A percentile compares a stretch with the other conserved stretches of the same genome.
phyloP scores from a whole-genome alignment of 2,113 vertebrate species.

The Brachypodius melanocephalos region DNA sequence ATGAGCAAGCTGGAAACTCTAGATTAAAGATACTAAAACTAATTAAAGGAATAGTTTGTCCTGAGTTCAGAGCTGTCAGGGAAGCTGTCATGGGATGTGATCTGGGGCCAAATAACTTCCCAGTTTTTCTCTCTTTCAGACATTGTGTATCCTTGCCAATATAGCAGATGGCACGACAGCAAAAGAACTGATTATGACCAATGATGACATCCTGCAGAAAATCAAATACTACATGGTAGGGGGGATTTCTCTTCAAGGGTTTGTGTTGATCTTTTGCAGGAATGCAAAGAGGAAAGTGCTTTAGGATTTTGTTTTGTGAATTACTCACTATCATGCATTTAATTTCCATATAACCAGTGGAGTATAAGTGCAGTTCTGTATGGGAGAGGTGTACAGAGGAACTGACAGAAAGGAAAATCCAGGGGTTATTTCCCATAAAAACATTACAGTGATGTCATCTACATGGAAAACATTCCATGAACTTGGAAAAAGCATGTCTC shows the following conservation, averaged over 20 bases:
- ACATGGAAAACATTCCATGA: background rate
- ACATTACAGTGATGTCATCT: background rate
- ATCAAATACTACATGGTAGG: conserved; percentile 98
- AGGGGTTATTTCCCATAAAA: background rate
- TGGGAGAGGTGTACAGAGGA: background rate
- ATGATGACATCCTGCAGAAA: conserved; percentile 97
- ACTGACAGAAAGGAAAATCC: background rate
- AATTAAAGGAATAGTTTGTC: conserved; percentile 19
- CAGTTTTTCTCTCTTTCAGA: conserved; percentile 76
- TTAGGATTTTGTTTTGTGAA: background rate
- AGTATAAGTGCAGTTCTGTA: background rate
- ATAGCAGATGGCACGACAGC: conserved; percentile 95
- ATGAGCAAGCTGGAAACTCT: background rate
- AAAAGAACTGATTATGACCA: conserved; percentile 97
- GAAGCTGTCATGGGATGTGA: background rate
- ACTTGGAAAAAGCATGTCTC: background rate
- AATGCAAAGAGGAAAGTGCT: background rate
- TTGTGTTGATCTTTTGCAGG: background rate
- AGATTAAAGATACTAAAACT: background rate
- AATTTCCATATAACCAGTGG: background rate
- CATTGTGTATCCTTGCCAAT: conserved; percentile 94
- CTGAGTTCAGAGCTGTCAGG: background rate
- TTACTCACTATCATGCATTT: background rate
- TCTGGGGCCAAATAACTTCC: background rate
- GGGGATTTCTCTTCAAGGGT: background rate